These are phyloP conservation scores for Charaxes varanes DNA, from an alignment of 1,140 invertebrate genomes.

Conservation along the genomic window DNA sequence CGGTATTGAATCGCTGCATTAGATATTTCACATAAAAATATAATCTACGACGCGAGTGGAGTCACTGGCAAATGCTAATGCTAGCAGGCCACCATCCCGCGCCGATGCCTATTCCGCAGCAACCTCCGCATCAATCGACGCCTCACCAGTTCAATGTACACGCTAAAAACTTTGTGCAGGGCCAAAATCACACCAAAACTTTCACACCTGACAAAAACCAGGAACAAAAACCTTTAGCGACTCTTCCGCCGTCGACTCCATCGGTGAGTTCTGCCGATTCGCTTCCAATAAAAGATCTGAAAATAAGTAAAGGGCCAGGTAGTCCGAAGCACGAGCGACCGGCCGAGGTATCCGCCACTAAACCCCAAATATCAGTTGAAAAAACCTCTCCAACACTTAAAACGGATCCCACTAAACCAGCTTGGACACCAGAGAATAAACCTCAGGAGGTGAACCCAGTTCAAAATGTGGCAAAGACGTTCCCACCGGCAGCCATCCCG, in stretches of 20 bases:
- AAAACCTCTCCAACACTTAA: slow-evolving; percentile 49
- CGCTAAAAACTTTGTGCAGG: slow-evolving; percentile 68
- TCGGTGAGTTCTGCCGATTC: slow-evolving; percentile 37
- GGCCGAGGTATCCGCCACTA: slow-evolving; percentile 26
- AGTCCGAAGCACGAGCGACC: slow-evolving; percentile 54
- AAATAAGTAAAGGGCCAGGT: slow-evolving; percentile 56
- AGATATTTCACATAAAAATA: no score
- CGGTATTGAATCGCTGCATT: no score
- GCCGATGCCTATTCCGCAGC: slow-evolving; percentile 42
- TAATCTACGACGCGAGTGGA: no score
- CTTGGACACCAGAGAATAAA: slow-evolving; percentile 48
- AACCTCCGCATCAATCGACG: slow-evolving; percentile 39
- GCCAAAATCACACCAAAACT: slow-evolving; percentile 53
- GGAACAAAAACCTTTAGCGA: slow-evolving; percentile 38
- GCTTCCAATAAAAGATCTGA: slow-evolving; percentile 68
- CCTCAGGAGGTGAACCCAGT: slow-evolving; percentile 23
- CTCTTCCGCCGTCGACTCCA: slow-evolving; percentile 25
- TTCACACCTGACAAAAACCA: slow-evolving; percentile 48
- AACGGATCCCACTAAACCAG: slow-evolving; percentile 47
- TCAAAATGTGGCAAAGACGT: slow-evolving; percentile 34
- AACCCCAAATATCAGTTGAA: slow-evolving; percentile 33
- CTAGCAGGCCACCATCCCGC: slow-evolving; percentile 49
- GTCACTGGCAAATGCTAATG: no score
- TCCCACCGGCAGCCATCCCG: slow-evolving; percentile 31
- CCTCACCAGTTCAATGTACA: slow-evolving; percentile 71